These are phyloP conservation scores for Dasyornis broadbenti DNA, from an alignment of 2,113 vertebrate species.

Conservation along the genomic window DNA sequence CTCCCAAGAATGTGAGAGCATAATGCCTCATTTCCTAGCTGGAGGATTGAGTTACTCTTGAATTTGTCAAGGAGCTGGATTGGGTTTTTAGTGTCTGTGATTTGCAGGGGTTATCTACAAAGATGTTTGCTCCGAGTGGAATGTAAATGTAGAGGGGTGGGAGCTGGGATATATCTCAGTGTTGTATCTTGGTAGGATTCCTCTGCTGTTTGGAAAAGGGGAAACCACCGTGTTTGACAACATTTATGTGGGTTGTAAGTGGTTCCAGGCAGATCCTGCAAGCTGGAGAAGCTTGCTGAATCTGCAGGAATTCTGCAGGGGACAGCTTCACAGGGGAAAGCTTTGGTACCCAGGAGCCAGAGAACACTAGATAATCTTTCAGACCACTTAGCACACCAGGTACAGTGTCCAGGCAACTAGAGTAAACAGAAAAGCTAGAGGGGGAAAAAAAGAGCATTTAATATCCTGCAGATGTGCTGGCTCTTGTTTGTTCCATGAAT, in stretches of 20 bases:
- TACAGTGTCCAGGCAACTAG: neutral
- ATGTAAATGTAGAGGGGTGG: neutral
- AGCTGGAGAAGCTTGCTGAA: neutral
- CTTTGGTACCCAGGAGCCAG: neutral
- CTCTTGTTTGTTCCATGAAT: neutral
- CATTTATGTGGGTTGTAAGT: neutral
- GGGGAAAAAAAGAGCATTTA: neutral
- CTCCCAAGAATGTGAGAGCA: neutral
- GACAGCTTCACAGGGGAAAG: neutral
- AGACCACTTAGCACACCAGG: neutral
- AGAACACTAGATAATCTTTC: neutral
- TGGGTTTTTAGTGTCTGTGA: neutral
- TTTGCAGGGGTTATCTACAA: neutral
- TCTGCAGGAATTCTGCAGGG: neutral
- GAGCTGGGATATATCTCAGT: neutral
- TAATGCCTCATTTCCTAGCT: neutral
- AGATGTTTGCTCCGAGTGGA: neutral
- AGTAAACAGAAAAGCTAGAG: neutral
- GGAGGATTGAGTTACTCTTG: neutral
- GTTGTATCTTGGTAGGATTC: neutral
- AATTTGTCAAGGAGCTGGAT: neutral
- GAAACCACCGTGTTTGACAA: neutral
- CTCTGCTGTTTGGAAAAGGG: neutral
- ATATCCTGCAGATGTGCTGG: constrained; percentile 36
- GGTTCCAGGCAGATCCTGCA: neutral